phyloP scores from a whole-genome alignment of 1,140 invertebrate genomes.

The Pseudomyrmex sp. region DNA sequence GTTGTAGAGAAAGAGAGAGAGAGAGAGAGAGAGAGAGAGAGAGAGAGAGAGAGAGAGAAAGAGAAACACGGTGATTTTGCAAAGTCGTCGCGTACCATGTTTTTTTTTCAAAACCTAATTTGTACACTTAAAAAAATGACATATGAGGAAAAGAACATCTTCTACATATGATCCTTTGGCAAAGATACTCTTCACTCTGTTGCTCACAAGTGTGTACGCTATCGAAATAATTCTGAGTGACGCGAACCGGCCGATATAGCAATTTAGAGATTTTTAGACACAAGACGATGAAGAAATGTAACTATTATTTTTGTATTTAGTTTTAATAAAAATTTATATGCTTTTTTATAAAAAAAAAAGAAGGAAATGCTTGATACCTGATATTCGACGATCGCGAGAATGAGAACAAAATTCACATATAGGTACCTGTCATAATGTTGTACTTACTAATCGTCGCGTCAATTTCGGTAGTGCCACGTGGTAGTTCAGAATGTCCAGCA shows the following conservation, averaged over 20 bases:
- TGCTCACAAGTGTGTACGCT: slow-evolving; percentile 44
- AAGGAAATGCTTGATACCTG: slow-evolving; percentile 2
- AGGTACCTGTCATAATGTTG: no score
- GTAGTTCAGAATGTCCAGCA: no score
- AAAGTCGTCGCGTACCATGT: no score
- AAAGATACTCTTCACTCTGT: slow-evolving; percentile 46
- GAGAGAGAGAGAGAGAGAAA: no score
- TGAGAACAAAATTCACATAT: no score
- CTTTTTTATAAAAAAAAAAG: slow-evolving; percentile 78
- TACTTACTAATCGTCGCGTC: no score
- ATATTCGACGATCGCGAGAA: background rate
- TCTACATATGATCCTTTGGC: background rate
- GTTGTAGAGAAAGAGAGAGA: no score
- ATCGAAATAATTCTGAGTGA: slow-evolving; percentile 39
- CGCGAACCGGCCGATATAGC: slow-evolving; percentile 58
- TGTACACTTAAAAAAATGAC: slow-evolving; percentile 2
- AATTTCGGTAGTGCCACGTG: no score
- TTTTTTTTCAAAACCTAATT: no score
- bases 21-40: no score
- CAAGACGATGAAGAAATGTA: slow-evolving; percentile 80
- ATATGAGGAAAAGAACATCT: background rate
- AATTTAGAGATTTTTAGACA: slow-evolving; percentile 71
- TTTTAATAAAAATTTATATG: slow-evolving; percentile 83
- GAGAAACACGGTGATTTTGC: no score
- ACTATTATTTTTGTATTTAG: slow-evolving; percentile 84